phyloP scores from a whole-genome alignment of 2,797 vertebrate genomes.

The Myotis myotis region DNA sequence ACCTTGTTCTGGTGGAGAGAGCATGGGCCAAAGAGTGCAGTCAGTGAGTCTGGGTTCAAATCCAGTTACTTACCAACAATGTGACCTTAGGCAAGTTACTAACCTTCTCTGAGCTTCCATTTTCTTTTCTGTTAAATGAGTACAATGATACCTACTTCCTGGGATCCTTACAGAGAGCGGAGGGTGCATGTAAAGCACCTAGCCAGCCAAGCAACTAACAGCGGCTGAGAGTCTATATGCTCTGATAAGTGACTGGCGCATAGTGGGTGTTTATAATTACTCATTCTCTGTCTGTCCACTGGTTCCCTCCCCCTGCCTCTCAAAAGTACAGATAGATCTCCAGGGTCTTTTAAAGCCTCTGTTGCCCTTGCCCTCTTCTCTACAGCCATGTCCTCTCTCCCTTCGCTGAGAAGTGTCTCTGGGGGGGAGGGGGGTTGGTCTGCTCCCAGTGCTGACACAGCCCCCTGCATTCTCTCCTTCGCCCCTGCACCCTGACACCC shows the following conservation, averaged over 20 bases:
- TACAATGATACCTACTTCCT: neutral
- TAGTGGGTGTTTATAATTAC: neutral
- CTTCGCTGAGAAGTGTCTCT: neutral
- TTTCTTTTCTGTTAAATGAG: neutral
- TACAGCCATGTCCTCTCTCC: neutral
- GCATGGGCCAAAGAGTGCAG: neutral
- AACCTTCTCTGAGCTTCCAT: neutral
- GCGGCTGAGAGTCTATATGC: neutral
- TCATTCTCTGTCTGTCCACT: neutral
- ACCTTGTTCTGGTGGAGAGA: neutral
- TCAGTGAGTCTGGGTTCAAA: neutral
- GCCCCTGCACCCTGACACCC: neutral
- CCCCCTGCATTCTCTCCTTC: neutral
- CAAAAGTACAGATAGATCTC: neutral
- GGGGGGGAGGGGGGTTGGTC: too few relatives aligned
- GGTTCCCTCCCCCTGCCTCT: neutral
- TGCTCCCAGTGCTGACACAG: accelerated
- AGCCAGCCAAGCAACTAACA: neutral
- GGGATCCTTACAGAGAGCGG: neutral
- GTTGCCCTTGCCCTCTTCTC: neutral
- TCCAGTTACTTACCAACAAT: neutral
- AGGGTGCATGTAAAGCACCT: neutral
- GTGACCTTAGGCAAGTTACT: neutral
- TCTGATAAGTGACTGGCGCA: neutral
- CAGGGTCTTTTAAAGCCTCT: neutral